Percentiles rank a stretch among this genome's conserved stretches.
Conservation (phyloP, 2,888 invertebrate genomes). For the Rugalucina vietnamica region DNA sequence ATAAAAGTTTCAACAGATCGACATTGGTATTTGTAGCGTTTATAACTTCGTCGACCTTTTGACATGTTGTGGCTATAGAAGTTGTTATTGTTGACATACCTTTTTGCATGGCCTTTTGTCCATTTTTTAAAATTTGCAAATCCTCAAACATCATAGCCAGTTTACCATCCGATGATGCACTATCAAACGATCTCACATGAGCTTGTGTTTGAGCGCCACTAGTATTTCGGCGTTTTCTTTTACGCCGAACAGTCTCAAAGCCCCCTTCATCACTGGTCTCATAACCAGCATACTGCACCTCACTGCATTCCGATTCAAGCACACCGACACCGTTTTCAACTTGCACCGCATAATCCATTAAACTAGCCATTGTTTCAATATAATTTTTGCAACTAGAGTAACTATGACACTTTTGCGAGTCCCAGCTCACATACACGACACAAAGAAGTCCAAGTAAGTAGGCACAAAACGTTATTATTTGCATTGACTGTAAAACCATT, state of each 20-base stretch:
- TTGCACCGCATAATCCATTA: neutral
- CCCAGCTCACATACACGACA: neutral
- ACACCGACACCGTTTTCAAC: neutral
- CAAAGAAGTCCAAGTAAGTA: neutral
- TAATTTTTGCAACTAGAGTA: neutral
- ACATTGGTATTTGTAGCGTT: slow-evolving; percentile 8
- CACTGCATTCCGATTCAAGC: neutral
- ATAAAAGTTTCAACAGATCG: slow-evolving; percentile 18
- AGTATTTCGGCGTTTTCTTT: neutral
- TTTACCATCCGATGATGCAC: neutral
- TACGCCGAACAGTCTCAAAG: neutral
- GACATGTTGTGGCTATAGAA: neutral
- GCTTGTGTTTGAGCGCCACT: neutral
- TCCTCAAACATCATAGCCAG: neutral
- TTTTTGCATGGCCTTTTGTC: neutral
- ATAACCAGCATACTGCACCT: slow-evolving; percentile 6
- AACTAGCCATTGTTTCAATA: neutral
- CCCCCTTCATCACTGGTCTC: neutral
- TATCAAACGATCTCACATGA: neutral
- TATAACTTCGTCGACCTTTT: slow-evolving; percentile 9
- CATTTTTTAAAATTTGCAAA: neutral
- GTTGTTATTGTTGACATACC: neutral
- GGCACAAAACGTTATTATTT: neutral
- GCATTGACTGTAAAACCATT: neutral
- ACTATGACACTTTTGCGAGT: neutral